Base-by-base conservation (phyloP, 1,140 invertebrate species). In the Cydia fagiglandana region DNA sequence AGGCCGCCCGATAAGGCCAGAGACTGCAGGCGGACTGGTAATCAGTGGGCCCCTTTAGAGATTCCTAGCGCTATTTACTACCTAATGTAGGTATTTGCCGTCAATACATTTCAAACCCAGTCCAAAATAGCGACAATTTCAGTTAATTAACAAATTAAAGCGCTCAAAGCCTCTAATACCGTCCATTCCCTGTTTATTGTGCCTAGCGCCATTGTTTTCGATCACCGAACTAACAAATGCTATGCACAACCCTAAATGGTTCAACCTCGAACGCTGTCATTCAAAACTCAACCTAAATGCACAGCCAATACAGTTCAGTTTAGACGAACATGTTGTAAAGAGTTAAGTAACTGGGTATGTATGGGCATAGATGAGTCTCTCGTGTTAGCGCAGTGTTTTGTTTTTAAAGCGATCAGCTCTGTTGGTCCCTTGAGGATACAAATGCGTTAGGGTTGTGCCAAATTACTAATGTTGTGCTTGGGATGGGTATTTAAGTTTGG, bases 211-310 rank as follows among this genome's bases (percentile, higher is more conserved):
- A 61, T 61, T 61, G 56, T 61, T 61, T 20, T 61, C 56, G 56
- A 61, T 61, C 56, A 61, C 56, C 56, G 56, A 61, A 61, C 56
- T 61, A 61, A 61, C 56, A 61, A 61, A 61, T 61, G 56, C 56
- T n/a, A 24, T 20, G 56, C 20, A 24, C 56, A 61, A 61, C 56
- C 56, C 56, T 61, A 61, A 61, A 61, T 61, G 56, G 9, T 24
- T 24, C 56, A 61, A 61, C 7, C 56, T 7, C n/a, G 4, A 24
- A 9, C 7, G n/a, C 3, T 4, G 7, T 20, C 17, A 24, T 24
- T 24, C 17, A n/a, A 61, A 24, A 24, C n/a, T 61, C 56, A 24
- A 20, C 20, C 20, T 61, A 24, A 61, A 56, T 3, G 17, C 20
- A 6, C 4, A 12, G 17, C 0, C 0, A 10, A 61, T 61, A 24